A percentile compares a stretch with the other conserved stretches of the same genome.
Conservation (phyloP, 2,113 vertebrate genomes). For the Seriola quinqueradiata region DNA sequence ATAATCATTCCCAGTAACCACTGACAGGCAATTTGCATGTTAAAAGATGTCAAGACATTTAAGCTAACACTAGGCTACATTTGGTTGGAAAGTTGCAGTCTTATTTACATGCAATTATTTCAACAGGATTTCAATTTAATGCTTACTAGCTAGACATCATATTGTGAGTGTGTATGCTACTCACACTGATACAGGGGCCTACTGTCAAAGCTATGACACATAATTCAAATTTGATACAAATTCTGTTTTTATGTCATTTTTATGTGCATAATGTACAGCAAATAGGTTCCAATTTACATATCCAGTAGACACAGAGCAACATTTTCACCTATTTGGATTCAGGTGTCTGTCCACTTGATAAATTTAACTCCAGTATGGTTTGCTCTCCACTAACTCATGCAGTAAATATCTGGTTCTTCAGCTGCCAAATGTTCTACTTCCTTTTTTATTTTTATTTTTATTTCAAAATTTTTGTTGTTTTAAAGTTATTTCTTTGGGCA, state of each 20-base stretch:
- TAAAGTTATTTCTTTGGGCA: too few species aligned
- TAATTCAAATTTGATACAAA: too few species aligned
- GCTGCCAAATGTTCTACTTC: not conserved
- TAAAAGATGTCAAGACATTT: not conserved
- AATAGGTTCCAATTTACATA: not conserved
- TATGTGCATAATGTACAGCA: not conserved
- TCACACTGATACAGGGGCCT: too few species aligned
- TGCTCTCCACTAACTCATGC: not conserved
- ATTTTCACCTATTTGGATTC: not conserved
- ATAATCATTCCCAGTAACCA: not conserved
- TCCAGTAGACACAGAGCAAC: not conserved
- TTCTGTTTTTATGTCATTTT: too few species aligned
- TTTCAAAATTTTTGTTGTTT: too few species aligned
- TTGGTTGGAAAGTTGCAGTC: not conserved
- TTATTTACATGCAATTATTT: not conserved
- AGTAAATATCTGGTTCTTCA: not conserved
- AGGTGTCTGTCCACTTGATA: too few species aligned
- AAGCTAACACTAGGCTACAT: not conserved
- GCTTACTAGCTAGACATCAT: not conserved
- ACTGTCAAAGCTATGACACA: too few species aligned
- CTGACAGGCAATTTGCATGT: not conserved
- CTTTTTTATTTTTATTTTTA: not conserved
- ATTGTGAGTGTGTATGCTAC: not conserved
- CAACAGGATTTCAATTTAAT: not conserved
- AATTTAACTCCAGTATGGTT: not conserved